Conservation (phyloP, 2,113 vertebrate species). For the Tachysurus vachellii region DNA sequence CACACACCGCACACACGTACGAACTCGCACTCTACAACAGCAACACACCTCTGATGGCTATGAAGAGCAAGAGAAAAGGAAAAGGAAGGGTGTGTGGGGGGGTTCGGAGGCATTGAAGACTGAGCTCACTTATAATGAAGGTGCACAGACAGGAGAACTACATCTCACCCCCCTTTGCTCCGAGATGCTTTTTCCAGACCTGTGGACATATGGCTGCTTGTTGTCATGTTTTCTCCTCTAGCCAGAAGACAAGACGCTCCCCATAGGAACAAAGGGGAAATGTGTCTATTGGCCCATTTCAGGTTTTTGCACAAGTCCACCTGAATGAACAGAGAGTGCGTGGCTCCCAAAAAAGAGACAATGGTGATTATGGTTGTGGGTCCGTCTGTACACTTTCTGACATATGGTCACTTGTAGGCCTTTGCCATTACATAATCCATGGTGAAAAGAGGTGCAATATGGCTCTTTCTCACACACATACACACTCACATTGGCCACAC, state of each 20-base stretch:
- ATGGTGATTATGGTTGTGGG: conserved; percentile 45
- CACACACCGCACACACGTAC: conserved; percentile 39
- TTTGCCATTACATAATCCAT: conserved; percentile 57
- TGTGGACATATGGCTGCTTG: conserved; percentile 52
- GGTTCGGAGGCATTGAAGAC: conserved; percentile 42
- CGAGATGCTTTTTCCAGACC: conserved; percentile 47
- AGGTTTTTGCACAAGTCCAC: conserved; percentile 41
- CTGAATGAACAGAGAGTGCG: conserved; percentile 43
- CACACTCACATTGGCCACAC: conserved; percentile 37
- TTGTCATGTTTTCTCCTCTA: conserved; percentile 50
- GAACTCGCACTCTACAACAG: conserved; percentile 32
- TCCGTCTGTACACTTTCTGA: conserved; percentile 48
- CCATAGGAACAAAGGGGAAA: conserved; percentile 39
- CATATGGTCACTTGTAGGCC: conserved; percentile 57
- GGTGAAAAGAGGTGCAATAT: conserved; percentile 54
- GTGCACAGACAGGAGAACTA: conserved; percentile 36
- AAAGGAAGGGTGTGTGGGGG: neutral
- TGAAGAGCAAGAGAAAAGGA: conserved; percentile 41
- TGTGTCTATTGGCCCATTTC: conserved; percentile 31
- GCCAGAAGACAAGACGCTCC: conserved; percentile 45
- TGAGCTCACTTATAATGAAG: conserved; percentile 43
- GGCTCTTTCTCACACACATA: conserved; percentile 50
- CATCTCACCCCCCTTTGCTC: neutral
- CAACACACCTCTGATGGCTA: conserved; percentile 45
- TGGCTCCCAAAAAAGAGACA: conserved; percentile 23